Conservation (phyloP, 92 coral and sea anemone genomes). For the Meandrina meandrites region DNA sequence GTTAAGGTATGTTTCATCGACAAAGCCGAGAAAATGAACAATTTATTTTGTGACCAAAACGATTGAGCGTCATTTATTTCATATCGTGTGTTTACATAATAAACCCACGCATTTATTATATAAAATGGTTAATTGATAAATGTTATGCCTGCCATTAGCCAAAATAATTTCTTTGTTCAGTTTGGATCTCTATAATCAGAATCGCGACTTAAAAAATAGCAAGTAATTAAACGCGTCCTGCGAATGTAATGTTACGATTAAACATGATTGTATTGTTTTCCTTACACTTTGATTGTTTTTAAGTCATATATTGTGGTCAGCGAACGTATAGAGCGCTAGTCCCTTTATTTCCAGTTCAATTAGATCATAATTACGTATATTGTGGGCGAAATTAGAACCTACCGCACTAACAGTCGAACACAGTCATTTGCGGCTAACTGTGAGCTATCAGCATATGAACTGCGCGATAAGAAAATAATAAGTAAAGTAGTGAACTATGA, state of each 20-base stretch:
- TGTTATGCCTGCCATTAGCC: no score
- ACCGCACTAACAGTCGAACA: neutral
- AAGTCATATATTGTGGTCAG: neutral
- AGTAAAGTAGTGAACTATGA: no score
- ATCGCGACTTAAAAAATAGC: no score
- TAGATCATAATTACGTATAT: neutral
- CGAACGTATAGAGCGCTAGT: neutral
- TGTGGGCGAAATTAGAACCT: neutral
- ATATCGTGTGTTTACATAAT: neutral
- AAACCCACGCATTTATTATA: neutral
- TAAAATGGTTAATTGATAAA: neutral
- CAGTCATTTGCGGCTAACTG: neutral
- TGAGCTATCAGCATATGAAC: neutral
- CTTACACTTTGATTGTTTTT: no score
- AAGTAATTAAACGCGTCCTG: no score
- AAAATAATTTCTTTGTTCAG: no score
- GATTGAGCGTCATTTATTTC: neutral
- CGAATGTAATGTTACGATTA: no score
- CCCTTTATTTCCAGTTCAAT: neutral
- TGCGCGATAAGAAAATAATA: no score
- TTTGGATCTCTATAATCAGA: no score
- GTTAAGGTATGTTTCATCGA: neutral
- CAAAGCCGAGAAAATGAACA: neutral
- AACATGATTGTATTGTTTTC: no score
- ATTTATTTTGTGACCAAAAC: neutral